Evolutionary conservation across 2,888 invertebrate species (phyloP).

Genomic region (Nasonovia ribisnigri): DNA sequence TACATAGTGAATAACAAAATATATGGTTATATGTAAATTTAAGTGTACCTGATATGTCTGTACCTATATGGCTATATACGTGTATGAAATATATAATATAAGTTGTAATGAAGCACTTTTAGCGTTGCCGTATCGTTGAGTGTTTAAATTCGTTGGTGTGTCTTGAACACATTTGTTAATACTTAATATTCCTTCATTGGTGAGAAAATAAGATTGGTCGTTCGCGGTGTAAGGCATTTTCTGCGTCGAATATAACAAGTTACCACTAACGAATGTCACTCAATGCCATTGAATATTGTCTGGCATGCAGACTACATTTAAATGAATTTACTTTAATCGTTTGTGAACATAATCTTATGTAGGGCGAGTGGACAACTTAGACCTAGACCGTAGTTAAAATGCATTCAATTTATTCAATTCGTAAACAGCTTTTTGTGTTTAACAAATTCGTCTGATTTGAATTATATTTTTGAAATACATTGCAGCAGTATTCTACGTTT

Average conservation of each 20-base stretch:
- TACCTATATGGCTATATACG: neutral
- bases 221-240: neutral
- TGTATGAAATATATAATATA: neutral
- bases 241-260: neutral
- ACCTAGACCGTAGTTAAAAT: neutral
- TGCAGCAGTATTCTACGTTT: neutral
- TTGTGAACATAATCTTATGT: neutral
- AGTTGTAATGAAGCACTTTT: constrained; percentile 10
- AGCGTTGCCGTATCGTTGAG: neutral
- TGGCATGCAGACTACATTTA: neutral
- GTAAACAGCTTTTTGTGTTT: neutral
- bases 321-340: constrained; percentile 12
- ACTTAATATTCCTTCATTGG: neutral
- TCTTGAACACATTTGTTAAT: constrained; percentile 8
- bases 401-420: neutral
- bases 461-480: neutral
- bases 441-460: neutral
- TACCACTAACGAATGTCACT: neutral
- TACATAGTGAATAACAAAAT: neutral
- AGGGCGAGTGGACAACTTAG: neutral
- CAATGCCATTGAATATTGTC: neutral
- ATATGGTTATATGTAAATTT: neutral
- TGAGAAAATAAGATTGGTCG: neutral
- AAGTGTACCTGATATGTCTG: neutral
- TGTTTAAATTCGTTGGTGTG: neutral